Percentiles rank a stretch among this genome's conserved stretches.
phyloP scores from a whole-genome alignment of 2,888 invertebrate genomes.

The Calliphora vomitoria region DNA sequence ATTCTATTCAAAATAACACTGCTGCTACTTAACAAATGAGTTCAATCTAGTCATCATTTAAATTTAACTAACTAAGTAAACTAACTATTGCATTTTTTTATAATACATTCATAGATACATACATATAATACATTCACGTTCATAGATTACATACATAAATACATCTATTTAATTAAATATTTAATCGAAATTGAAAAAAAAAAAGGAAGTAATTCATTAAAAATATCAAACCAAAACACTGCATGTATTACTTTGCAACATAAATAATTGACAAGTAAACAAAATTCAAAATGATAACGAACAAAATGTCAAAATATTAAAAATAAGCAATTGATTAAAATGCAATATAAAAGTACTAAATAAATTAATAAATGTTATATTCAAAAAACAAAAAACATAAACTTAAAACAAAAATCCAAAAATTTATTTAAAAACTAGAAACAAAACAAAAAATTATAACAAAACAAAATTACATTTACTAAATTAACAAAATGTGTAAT shows the following conservation, averaged over 20 bases:
- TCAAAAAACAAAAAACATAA: background rate
- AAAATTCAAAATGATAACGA: background rate
- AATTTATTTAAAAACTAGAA: conserved; percentile 10
- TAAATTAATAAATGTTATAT: conserved; percentile 58
- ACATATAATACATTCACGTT: no score
- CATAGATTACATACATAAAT: background rate
- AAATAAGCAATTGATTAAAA: conserved; percentile 64
- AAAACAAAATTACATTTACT: background rate
- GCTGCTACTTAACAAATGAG: conserved; percentile 51
- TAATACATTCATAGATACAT: background rate
- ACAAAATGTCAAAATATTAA: conserved; percentile 24
- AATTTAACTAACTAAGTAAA: conserved; percentile 32
- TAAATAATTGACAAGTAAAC: conserved; percentile 10
- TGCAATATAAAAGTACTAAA: conserved; percentile 58
- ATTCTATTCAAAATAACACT: conserved; percentile 25
- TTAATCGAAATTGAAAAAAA: conserved; percentile 23
- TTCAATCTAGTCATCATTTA: conserved; percentile 73
- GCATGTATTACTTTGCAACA: conserved; percentile 42
- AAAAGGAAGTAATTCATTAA: background rate
- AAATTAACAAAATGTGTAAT: background rate
- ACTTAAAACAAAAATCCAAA: background rate
- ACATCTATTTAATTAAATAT: conserved; percentile 9
- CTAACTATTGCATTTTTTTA: conserved; percentile 40
- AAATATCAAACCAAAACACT: conserved; percentile 2
- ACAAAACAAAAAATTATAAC: background rate